Evolutionary conservation across 2,797 vertebrate species (phyloP), one percentile per base, ranked within the genome.

Genomic region (Ibycter americanus): DNA sequence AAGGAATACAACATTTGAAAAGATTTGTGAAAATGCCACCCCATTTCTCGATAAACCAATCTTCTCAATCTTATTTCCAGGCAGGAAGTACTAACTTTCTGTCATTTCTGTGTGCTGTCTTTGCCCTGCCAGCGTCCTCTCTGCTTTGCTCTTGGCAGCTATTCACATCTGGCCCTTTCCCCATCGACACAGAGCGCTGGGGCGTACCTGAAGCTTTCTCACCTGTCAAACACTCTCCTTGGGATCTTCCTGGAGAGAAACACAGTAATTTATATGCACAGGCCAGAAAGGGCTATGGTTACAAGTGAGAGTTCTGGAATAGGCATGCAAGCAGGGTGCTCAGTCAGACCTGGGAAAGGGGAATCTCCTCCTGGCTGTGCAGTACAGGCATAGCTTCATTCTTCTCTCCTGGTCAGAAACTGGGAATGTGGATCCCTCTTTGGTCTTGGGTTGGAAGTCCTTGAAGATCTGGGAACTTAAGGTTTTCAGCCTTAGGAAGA

Each of bases 161-260:
- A 11, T 31, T 80, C 31, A 27, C 8, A 49, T 54, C 42, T 44
- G 42, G 42, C 42, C 18, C 18, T 18, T 44, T 44, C 42, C 42
- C 42, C 42, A 44, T 6, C 4, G 42, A 44, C 17, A 18, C 42
- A 44, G 42, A 44, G 42, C 16, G 1, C 62, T 44, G 44, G 12
- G 27, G 5, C 0, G 1, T 17, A 40, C 22, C 6, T 7, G 32
- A 54, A 8, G 0, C 13, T 49, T 62, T 44, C 22, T 73, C 12
- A 55, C 19, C 8, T 36, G 34, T 49, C 59, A 42, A 42, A 49
- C 13, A 8, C 23, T 67, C 52, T 36, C 19, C 52, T 65, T 83
- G 46, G 9, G 34, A 72, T 29, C 19, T 31, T 54, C 20, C 38
- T 36, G 46, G 52, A 77, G 20, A 82, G 9, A 22, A 58, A 58